Base-by-base conservation (phyloP, 2,797 vertebrate species). In the Spinus olivaceus region DNA sequence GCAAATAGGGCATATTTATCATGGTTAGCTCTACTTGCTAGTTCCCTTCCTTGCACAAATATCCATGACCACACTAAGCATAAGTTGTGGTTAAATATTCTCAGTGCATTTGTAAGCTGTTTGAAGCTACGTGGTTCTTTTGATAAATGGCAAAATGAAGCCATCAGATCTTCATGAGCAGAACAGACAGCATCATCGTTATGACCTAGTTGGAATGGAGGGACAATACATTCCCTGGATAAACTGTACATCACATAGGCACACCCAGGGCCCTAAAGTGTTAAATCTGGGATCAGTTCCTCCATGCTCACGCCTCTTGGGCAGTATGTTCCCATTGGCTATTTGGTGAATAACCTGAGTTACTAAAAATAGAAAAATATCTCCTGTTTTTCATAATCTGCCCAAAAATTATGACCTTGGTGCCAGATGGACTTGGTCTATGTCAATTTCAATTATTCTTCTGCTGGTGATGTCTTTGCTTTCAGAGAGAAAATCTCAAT, bases 1-100 rank as follows among this genome's bases (percentile, higher is more conserved):
- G 91, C 86, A 98, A 98, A 98, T 96, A 95, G 87, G 49, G 79
- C 44, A 27, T 96, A 98, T 98, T 97, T 97, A 97, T 98, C 97
- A 97, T 92, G 86, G 89, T 98, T 97, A 97, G 78, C 82, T 94
- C 86, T 80, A 93, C 88, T 91, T 96, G 82, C 81, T 88, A 91
- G 85, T 85, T 94, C 80, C 78, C 61, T 60, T 81, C 91, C 73
- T 93, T 95, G 95, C 66, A 87, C 77, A 92, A 82, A 88, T 85
- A 86, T 37, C 94, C 56, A 37, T 70, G 69, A 82, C 63, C 74
- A 90, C 17, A 14, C 69, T 51, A 47, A 80, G 32, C 73, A n/a
- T 63, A 91, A 77, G 46, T 70, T 70, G 46, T 90, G 69, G 90
- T 94, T 82, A 90, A 95, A 95, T 93, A 80, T 39, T 88, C 93